phyloP scores from a whole-genome alignment of 2,797 vertebrate genomes.

The Phoebastria nigripes region DNA sequence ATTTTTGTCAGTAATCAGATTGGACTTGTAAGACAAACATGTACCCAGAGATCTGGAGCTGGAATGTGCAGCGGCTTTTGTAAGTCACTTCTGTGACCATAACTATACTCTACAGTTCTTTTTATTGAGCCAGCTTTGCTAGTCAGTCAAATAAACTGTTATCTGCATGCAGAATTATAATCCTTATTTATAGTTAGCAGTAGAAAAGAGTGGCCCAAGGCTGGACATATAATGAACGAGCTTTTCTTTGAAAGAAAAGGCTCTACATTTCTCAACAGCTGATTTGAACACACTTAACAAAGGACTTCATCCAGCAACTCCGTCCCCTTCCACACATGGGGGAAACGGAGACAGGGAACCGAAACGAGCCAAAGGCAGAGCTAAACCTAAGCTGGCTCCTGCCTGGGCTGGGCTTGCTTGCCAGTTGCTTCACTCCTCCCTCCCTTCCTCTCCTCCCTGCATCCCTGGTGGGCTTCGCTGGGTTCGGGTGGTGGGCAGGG shows the following conservation, averaged over 20 bases:
- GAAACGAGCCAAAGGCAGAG: neutral
- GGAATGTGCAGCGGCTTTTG: neutral
- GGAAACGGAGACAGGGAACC: neutral
- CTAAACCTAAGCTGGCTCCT: neutral
- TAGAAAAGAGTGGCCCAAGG: neutral
- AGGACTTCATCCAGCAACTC: neutral
- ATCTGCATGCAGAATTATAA: neutral
- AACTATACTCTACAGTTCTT: neutral
- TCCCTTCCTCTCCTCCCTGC: neutral
- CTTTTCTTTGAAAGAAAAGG: neutral
- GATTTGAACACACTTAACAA: neutral
- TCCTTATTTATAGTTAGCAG: neutral
- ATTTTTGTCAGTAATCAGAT: neutral
- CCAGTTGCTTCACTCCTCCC: neutral
- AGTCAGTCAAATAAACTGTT: neutral
- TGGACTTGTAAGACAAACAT: neutral
- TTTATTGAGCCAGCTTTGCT: neutral
- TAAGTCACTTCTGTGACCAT: neutral
- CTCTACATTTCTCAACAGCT: neutral
- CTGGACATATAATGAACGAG: neutral
- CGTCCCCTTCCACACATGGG: accelerated
- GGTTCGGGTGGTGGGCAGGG: accelerated
- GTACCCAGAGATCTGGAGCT: neutral
- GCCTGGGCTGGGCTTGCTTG: neutral
- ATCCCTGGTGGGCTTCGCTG: neutral